Conservation (phyloP, 2,113 vertebrate genomes). For the Oryzias curvinotus region DNA sequence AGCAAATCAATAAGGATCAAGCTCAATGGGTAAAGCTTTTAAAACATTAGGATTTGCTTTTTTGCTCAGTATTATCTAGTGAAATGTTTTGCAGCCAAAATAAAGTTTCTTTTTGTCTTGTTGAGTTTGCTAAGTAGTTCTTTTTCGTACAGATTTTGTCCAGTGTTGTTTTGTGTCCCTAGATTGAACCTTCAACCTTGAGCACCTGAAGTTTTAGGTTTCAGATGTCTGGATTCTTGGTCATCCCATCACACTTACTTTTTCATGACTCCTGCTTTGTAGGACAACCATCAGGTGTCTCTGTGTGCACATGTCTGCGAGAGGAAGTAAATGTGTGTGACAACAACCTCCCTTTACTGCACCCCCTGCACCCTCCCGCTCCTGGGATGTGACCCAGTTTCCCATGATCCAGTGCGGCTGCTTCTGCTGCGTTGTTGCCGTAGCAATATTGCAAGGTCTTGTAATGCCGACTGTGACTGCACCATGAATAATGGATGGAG, state of each 20-base stretch:
- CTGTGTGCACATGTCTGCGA: constrained; percentile 15
- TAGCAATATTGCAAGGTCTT: constrained; percentile 61
- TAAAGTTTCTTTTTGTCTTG: too few relatives aligned
- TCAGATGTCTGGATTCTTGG: constrained; percentile 19
- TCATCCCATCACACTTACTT: constrained; percentile 20
- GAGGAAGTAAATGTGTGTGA: constrained; percentile 27
- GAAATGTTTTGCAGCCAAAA: constrained; percentile 9
- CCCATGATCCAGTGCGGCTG: constrained; percentile 73
- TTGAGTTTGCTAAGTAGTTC: too few relatives aligned
- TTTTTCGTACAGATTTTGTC: too few relatives aligned
- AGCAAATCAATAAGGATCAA: not conserved
- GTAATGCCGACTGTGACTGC: constrained; percentile 68
- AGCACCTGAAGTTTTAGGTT: too few relatives aligned
- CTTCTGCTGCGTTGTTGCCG: constrained; percentile 61
- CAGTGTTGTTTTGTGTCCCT: too few relatives aligned
- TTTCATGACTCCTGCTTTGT: constrained; percentile 38
- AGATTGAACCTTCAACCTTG: too few relatives aligned
- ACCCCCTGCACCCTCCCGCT: constrained; percentile 53
- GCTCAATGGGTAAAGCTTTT: not conserved
- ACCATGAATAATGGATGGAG: constrained; percentile 76
- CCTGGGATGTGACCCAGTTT: constrained; percentile 81
- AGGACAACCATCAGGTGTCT: constrained; percentile 62
- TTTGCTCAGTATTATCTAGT: constrained; percentile 1
- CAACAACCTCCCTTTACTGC: constrained; percentile 50
- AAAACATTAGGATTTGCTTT: not conserved